Evolutionary conservation across 1,140 invertebrate species (phyloP).

Genomic region (Agrypnia vestita): DNA sequence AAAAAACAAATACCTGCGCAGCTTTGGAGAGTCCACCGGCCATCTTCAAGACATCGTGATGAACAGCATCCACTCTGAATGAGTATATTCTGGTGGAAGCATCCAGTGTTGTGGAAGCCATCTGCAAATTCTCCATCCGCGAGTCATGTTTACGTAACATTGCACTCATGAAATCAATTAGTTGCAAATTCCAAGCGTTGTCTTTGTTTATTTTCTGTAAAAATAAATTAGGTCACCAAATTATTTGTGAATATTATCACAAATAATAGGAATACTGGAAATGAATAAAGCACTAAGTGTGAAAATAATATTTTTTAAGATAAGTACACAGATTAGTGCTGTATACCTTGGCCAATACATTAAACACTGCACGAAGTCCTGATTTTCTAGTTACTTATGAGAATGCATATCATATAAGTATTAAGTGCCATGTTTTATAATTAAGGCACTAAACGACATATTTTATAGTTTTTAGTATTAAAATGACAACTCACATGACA

Average conservation of each 20-base stretch:
- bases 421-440: no score
- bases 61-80: conserved; percentile 84
- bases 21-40: conserved; percentile 77
- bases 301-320: no score
- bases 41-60: conserved; percentile 85
- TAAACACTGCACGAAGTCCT: no score
- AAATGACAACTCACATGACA: no score
- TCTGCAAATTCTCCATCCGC: conserved; percentile 81
- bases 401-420: no score
- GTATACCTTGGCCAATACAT: no score
- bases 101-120: conserved; percentile 86
- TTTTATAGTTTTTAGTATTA: no score
- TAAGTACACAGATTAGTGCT: no score
- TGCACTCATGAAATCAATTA: conserved; percentile 87
- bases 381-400: no score
- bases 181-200: conserved; percentile 88
- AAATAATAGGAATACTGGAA: conserved; percentile 3
- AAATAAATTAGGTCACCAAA: conserved; percentile 1
- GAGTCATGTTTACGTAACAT: conserved; percentile 79
- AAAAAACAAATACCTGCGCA: conserved; percentile 64
- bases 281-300: no score
- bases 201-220: conserved; percentile 85
- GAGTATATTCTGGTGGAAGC: conserved; percentile 89
- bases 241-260: conserved; percentile 7
- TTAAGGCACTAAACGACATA: no score